Conservation (phyloP, 92 coral and sea anemone genomes). For the Micromussa lordhowensis region DNA sequence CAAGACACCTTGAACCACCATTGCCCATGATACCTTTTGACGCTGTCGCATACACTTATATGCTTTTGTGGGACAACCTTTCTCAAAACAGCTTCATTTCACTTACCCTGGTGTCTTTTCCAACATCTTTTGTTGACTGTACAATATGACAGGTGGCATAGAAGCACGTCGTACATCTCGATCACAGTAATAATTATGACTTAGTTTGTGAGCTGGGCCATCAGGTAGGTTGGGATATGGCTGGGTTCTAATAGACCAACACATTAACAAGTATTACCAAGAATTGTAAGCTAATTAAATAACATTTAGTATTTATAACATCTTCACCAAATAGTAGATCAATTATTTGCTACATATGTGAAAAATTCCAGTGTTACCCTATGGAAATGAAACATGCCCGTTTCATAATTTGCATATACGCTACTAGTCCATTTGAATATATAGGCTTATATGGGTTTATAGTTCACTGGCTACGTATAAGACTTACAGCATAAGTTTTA, state of each 20-base stretch:
- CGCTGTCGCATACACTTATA: not conserved
- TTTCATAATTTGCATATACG: no score
- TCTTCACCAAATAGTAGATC: no score
- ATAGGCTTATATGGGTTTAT: no score
- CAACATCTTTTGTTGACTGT: slow-evolving; percentile 83
- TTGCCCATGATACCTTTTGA: no score
- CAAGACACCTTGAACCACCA: not conserved
- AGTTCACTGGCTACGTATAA: no score
- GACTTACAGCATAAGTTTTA: not conserved
- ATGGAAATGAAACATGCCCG: no score
- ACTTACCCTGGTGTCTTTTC: slow-evolving; percentile 61
- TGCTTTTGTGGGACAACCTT: not conserved
- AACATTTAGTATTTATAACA: no score
- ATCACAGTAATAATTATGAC: slow-evolving; percentile 85
- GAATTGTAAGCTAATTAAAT: not conserved
- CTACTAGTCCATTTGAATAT: no score
- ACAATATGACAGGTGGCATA: slow-evolving; percentile 84
- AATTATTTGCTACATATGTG: no score
- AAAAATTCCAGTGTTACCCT: no score
- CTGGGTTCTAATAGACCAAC: slow-evolving; percentile 73
- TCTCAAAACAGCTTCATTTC: not conserved
- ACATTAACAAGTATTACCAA: not conserved
- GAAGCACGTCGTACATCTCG: slow-evolving; percentile 91
- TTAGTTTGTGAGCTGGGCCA: slow-evolving; percentile 95
- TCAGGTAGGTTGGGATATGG: slow-evolving; percentile 87